Conservation (phyloP, 2,888 invertebrate genomes). For the Xylocampa areola region DNA sequence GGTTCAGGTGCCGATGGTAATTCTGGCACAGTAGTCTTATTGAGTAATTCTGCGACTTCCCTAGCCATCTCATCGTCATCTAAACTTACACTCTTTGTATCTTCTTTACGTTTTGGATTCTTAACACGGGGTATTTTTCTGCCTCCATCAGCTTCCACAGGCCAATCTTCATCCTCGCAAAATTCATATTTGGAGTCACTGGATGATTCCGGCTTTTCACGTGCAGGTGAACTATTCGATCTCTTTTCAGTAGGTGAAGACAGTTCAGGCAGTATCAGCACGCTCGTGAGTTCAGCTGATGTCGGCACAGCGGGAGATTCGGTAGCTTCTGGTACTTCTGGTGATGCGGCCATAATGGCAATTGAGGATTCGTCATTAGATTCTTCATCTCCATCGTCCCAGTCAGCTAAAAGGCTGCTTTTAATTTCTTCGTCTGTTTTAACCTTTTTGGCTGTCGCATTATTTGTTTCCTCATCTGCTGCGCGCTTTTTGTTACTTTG, state of each 20-base stretch:
- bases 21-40: conserved; percentile 90
- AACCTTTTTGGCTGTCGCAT: conserved; percentile 81
- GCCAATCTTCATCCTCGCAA: conserved; percentile 92
- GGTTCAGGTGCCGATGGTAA: conserved; percentile 88
- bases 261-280: conserved; percentile 67
- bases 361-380: conserved; percentile 77
- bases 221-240: conserved; percentile 60
- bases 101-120: conserved; percentile 82
- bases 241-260: conserved; percentile 70
- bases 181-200: conserved; percentile 94
- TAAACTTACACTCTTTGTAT: conserved; percentile 79
- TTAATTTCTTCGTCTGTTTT: conserved; percentile 91
- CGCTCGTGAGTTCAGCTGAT: conserved; percentile 76
- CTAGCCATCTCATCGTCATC: conserved; percentile 86
- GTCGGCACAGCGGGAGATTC: conserved; percentile 80
- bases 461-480: conserved; percentile 73
- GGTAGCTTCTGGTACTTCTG: conserved; percentile 77
- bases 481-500: conserved; percentile 79
- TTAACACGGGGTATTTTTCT: conserved; percentile 92
- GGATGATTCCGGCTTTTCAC: conserved; percentile 83
- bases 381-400: conserved; percentile 91
- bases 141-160: conserved; percentile 87
- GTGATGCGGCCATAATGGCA: conserved; percentile 72
- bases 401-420: conserved; percentile 93
- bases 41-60: conserved; percentile 91